Conservation (phyloP, 2,797 vertebrate species). For the Picus viridis region DNA sequence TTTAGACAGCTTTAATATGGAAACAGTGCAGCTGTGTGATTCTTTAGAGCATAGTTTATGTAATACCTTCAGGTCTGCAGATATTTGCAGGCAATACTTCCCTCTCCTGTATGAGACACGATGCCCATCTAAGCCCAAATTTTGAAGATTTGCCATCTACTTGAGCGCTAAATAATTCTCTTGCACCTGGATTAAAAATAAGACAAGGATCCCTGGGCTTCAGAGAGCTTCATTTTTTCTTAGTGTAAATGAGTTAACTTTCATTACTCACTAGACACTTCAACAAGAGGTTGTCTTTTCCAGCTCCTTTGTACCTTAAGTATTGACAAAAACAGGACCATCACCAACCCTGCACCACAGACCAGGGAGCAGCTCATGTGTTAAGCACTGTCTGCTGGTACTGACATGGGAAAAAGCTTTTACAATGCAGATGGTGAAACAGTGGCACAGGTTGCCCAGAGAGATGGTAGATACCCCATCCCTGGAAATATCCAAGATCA, state of each 20-base stretch:
- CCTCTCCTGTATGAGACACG: background rate
- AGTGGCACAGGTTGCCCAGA: too few relatives aligned
- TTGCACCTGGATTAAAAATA: background rate
- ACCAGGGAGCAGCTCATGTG: rapidly evolving
- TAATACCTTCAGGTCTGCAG: background rate
- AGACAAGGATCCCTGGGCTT: background rate
- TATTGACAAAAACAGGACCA: background rate
- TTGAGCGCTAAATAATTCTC: background rate
- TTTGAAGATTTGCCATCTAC: background rate
- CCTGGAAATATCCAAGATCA: too few relatives aligned
- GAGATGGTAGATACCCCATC: too few relatives aligned
- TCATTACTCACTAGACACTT: background rate
- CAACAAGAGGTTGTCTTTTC: background rate
- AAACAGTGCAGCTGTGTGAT: slow-evolving; percentile 14
- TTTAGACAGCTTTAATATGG: slow-evolving; percentile 12
- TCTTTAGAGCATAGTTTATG: background rate
- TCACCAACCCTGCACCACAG: background rate
- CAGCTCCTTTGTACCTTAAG: background rate
- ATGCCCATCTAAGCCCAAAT: background rate
- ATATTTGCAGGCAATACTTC: background rate
- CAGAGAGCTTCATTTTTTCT: background rate
- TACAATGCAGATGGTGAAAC: too few relatives aligned
- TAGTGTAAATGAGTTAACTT: background rate
- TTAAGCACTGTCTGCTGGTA: background rate
- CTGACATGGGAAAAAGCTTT: background rate